Conservation (phyloP, 2,113 vertebrate species). For the Columba livia region DNA sequence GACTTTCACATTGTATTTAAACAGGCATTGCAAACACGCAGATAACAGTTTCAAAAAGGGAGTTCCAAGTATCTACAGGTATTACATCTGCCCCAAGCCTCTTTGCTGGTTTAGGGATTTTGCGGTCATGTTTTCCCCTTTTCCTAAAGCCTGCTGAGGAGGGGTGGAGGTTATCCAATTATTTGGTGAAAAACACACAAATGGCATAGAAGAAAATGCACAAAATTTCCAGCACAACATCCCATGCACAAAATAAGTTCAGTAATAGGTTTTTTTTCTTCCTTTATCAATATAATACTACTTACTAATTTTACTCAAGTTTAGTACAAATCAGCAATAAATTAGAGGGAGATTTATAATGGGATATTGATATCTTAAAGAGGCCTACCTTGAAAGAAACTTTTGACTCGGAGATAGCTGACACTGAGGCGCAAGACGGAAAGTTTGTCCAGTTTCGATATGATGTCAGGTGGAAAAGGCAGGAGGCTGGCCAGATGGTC, state of each 20-base stretch:
- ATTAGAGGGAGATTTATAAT: neutral
- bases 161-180: neutral
- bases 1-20: neutral
- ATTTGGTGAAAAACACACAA: neutral
- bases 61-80: neutral
- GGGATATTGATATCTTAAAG: neutral
- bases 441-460: conserved; percentile 96
- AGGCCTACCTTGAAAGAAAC: conserved; percentile 91
- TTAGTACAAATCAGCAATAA: neutral
- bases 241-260: neutral
- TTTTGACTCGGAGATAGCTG: conserved; percentile 95
- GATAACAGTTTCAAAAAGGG: neutral
- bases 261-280: neutral
- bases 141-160: neutral
- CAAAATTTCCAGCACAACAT: neutral
- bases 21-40: neutral
- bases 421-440: conserved; percentile 94
- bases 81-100: neutral
- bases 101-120: neutral
- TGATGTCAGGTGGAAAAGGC: conserved; percentile 90
- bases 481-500: conserved; percentile 94
- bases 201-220: neutral
- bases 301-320: neutral
- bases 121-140: neutral
- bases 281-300: neutral